Evolutionary conservation across 2,888 invertebrate genomes (phyloP).

Genomic region (Tupiocoris notatus): DNA sequence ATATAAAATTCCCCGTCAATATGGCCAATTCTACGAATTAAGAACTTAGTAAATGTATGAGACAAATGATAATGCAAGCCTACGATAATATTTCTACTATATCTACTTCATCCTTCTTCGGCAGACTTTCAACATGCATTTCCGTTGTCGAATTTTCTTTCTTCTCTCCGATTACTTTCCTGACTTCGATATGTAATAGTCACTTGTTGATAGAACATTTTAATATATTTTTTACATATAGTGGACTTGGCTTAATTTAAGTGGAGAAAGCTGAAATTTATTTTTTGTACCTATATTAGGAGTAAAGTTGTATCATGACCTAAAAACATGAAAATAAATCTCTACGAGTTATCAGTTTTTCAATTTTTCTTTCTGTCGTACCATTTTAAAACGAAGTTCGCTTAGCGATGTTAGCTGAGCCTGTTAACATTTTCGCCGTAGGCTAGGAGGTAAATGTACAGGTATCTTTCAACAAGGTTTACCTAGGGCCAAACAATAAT

Average conservation of each 20-base stretch:
- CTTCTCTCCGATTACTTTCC: background rate
- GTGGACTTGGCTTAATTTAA: background rate
- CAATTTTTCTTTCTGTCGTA: no score
- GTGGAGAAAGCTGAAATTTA: background rate
- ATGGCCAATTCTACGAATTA: background rate
- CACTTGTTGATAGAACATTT: background rate
- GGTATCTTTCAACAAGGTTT: no score
- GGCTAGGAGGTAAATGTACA: no score
- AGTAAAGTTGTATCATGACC: background rate
- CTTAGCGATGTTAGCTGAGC: no score
- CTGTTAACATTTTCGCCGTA: no score
- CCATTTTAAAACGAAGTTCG: no score
- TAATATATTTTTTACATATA: background rate
- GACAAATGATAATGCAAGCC: background rate
- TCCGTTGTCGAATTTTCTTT: background rate
- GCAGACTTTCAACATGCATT: background rate
- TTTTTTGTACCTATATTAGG: background rate
- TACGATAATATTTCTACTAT: background rate
- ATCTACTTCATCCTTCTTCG: background rate
- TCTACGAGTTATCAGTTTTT: no score
- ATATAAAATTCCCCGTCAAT: no score
- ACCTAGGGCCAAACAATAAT: no score
- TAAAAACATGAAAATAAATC: no score
- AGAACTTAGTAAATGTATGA: background rate
- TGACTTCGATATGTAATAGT: no score